A percentile compares a stretch with the other conserved stretches of the same genome.
phyloP scores from a whole-genome alignment of 2,888 invertebrate species.

The Synergus itoensis region DNA sequence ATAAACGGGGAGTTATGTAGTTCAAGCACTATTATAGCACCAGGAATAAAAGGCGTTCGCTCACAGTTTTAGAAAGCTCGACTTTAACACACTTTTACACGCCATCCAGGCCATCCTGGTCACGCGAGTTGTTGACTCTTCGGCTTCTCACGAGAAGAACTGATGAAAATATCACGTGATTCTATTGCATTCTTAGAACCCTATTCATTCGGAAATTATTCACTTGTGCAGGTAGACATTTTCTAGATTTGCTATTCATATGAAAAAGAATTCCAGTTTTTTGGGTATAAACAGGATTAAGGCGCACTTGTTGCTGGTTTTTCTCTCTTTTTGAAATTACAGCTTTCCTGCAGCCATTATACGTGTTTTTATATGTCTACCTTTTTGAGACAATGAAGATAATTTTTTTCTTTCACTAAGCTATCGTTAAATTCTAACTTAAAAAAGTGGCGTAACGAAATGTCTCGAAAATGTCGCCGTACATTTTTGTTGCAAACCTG shows the following conservation, averaged over 20 bases:
- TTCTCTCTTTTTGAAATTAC: background rate
- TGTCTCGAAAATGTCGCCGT: no score
- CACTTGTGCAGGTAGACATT: background rate
- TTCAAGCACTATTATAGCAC: conserved; percentile 4
- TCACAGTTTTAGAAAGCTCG: conserved; percentile 41
- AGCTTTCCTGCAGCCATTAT: no score
- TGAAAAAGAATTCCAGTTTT: background rate
- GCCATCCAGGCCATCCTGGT: conserved; percentile 33
- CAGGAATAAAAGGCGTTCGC: conserved; percentile 5
- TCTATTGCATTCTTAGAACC: background rate
- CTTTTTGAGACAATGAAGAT: no score
- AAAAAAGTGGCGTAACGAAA: no score
- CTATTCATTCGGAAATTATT: conserved; percentile 1
- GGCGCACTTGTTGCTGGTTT: background rate
- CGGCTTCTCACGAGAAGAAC: conserved; percentile 42
- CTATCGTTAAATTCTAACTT: background rate
- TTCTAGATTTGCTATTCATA: background rate
- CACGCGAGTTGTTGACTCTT: conserved; percentile 51
- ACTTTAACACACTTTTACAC: conserved; percentile 56
- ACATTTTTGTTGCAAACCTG: no score
- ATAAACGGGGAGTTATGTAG: background rate
- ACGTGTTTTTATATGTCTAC: no score
- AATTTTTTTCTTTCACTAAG: no score
- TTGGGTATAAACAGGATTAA: background rate
- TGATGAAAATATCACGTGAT: background rate